These are phyloP conservation scores for Pseudococcus viburni DNA, from an alignment of 2,888 invertebrate genomes.

Conservation along the genomic window DNA sequence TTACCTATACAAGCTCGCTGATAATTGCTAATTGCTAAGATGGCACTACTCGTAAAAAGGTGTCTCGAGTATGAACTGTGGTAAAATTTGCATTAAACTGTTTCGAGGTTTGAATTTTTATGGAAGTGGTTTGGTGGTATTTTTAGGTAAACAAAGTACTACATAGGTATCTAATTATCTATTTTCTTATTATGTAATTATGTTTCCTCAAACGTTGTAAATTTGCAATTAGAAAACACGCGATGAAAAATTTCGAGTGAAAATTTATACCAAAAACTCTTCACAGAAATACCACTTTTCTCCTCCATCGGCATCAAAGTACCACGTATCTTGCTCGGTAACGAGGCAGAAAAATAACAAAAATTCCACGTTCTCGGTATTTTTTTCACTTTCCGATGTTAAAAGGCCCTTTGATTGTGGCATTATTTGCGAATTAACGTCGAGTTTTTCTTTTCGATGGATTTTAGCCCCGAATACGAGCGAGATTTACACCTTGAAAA, in stretches of 20 bases:
- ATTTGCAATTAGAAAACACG: not conserved
- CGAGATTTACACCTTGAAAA: not conserved
- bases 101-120: not conserved
- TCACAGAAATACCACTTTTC: not conserved
- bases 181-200: not conserved
- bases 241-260: not conserved
- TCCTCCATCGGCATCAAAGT: not conserved
- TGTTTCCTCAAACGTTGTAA: not conserved
- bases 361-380: conserved; percentile 34
- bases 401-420: conserved; percentile 58
- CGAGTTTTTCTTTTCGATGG: not conserved
- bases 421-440: conserved; percentile 61
- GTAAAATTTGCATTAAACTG: not conserved
- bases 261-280: not conserved
- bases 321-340: conserved; percentile 18
- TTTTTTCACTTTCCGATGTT: conserved; percentile 34
- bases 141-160: too few relatives aligned
- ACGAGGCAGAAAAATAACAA: conserved; percentile 44
- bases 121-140: not conserved
- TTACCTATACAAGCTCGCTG: not conserved
- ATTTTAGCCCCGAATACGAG: not conserved
- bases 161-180: too few relatives aligned
- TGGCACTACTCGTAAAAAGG: not conserved
- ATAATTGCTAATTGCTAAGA: not conserved
- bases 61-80: not conserved